Percentiles rank a stretch among this genome's conserved stretches.
Conservation (phyloP, 2,113 vertebrate genomes). For the Pollachius pollachius region DNA sequence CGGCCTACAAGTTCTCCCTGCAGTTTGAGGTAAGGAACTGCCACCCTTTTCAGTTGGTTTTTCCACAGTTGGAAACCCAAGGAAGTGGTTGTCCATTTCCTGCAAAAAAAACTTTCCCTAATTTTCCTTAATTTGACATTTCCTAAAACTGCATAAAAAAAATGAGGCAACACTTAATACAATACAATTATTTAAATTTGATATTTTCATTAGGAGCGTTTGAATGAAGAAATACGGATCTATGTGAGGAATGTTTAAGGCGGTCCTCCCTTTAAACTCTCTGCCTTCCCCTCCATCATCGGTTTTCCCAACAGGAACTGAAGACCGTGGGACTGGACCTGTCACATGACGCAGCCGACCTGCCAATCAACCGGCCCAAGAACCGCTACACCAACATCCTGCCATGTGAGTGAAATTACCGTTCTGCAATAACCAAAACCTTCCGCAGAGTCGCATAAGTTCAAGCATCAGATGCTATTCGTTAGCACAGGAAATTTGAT, state of each 20-base stretch:
- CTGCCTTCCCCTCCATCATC: not conserved
- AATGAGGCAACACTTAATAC: no score
- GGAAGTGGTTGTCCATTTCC: no score
- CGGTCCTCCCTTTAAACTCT: not conserved
- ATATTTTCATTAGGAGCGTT: no score
- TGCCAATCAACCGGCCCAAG: conserved; percentile 91
- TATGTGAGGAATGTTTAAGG: not conserved
- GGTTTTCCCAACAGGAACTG: conserved; percentile 77
- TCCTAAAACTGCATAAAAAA: no score
- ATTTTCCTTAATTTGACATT: no score
- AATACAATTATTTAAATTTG: no score
- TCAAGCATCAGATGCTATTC: not conserved
- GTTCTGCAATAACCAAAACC: no score
- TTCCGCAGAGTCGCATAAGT: not conserved
- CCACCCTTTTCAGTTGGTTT: not conserved
- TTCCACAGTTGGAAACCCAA: not conserved
- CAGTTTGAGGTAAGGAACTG: conserved; percentile 88
- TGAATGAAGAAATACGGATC: no score
- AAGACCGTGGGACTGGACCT: conserved; percentile 92
- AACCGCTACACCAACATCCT: conserved; percentile 98
- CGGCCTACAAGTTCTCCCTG: conserved; percentile 95
- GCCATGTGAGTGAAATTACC: conserved; percentile 81
- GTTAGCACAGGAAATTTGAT: no score
- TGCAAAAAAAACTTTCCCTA: no score
- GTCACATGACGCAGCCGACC: conserved; percentile 92